Conservation (phyloP, 2,888 invertebrate genomes). For the Hylaea fasciaria region DNA sequence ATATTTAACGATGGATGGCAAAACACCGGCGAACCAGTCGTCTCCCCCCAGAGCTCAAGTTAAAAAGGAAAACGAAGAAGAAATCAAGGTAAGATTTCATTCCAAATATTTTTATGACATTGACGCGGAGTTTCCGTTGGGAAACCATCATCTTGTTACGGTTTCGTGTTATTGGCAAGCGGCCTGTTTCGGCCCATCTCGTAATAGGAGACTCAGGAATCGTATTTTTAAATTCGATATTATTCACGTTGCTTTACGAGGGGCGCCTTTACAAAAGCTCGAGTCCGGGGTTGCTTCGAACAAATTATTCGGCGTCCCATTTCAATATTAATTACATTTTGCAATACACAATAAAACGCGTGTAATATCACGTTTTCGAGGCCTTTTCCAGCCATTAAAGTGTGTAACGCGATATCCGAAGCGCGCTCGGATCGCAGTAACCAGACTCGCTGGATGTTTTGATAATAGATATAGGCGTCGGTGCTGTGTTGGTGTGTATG, state of each 20-base stretch:
- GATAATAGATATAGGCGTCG: slow-evolving; percentile 83
- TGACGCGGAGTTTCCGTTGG: slow-evolving; percentile 71
- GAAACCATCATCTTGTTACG: slow-evolving; percentile 70
- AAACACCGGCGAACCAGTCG: slow-evolving; percentile 70
- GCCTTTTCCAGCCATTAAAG: slow-evolving; percentile 86
- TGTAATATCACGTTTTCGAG: slow-evolving; percentile 85
- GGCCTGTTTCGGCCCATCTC: slow-evolving; percentile 71
- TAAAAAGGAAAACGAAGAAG: slow-evolving; percentile 90
- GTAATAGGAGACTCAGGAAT: slow-evolving; percentile 75
- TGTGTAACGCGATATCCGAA: slow-evolving; percentile 83
- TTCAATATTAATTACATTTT: slow-evolving; percentile 84
- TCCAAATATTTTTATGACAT: slow-evolving; percentile 57
- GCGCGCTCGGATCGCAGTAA: slow-evolving; percentile 84
- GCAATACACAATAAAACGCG: slow-evolving; percentile 83
- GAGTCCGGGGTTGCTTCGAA: slow-evolving; percentile 69
- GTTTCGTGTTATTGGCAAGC: slow-evolving; percentile 75
- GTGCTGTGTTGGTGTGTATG: slow-evolving; percentile 71
- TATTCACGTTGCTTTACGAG: slow-evolving; percentile 59
- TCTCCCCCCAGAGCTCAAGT: slow-evolving; percentile 77
- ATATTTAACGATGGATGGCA: slow-evolving; percentile 76
- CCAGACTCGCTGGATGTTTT: slow-evolving; percentile 83
- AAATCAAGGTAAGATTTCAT: slow-evolving; percentile 87
- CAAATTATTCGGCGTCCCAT: slow-evolving; percentile 79
- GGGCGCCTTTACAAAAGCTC: slow-evolving; percentile 66
- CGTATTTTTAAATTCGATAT: slow-evolving; percentile 83